phyloP scores from a whole-genome alignment of 2,113 vertebrate genomes.

The Microcebus lehilahytsara region DNA sequence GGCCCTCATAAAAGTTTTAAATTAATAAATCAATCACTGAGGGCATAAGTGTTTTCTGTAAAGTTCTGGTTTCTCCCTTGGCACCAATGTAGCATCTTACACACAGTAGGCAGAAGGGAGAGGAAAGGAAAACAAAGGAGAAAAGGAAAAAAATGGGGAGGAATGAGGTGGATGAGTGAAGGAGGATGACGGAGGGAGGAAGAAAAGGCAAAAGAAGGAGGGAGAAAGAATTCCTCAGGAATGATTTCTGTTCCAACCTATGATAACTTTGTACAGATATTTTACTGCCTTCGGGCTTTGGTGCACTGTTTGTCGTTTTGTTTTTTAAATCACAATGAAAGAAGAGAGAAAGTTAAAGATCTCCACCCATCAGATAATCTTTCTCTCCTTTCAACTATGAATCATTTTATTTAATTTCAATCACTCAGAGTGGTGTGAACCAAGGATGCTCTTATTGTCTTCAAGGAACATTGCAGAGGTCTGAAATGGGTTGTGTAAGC shows the following conservation, averaged over 20 bases:
- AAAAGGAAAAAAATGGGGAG: accelerated
- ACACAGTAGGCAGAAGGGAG: background rate
- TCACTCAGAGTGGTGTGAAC: background rate
- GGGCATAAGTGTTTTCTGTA: background rate
- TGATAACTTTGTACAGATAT: background rate
- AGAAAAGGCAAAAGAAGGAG: background rate
- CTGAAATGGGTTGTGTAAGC: background rate
- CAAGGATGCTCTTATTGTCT: background rate
- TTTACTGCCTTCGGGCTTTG: background rate
- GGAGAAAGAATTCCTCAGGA: background rate
- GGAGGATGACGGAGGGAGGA: background rate
- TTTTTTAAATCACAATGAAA: background rate
- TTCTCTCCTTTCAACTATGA: background rate
- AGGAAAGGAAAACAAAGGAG: background rate
- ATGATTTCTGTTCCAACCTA: background rate
- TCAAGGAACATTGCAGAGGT: background rate
- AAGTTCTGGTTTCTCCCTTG: background rate
- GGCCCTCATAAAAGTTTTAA: background rate
- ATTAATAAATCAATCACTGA: background rate
- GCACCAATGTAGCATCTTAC: background rate
- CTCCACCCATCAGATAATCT: background rate
- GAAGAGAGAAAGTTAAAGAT: background rate
- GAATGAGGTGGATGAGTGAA: background rate
- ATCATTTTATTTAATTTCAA: background rate
- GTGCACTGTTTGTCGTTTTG: background rate